Conservation (phyloP, 2,888 invertebrate species). For the Campaea margaritaria region DNA sequence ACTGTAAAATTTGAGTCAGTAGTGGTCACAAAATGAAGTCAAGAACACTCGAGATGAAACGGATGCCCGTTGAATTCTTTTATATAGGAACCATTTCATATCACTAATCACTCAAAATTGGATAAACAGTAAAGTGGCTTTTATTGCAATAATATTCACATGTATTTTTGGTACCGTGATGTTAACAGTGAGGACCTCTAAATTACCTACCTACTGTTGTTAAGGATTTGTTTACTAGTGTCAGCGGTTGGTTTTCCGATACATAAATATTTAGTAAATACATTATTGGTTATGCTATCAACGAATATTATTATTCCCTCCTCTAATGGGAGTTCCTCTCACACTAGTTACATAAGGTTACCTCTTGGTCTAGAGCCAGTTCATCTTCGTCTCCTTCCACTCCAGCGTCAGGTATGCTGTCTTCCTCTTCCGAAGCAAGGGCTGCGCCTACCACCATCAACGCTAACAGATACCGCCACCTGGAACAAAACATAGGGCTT, state of each 20-base stretch:
- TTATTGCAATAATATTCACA: no score
- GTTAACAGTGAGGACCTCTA: no score
- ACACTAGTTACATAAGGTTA: conserved; percentile 37
- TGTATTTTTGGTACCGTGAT: no score
- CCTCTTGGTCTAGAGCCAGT: conserved; percentile 72
- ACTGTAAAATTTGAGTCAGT: no score
- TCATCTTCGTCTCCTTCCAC: conserved; percentile 69
- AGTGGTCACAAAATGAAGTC: neutral
- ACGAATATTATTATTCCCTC: no score
- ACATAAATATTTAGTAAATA: no score
- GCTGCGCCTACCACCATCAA: conserved; percentile 62
- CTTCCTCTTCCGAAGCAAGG: conserved; percentile 67
- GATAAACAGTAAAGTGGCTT: no score
- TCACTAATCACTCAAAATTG: neutral
- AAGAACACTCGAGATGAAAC: neutral
- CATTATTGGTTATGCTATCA: no score
- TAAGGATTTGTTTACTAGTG: no score
- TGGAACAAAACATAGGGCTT: conserved; percentile 52
- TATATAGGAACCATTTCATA: neutral
- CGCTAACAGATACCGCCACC: conserved; percentile 71
- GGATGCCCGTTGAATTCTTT: conserved; percentile 35
- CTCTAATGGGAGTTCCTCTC: no score
- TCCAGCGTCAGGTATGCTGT: conserved; percentile 70
- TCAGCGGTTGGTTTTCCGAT: no score
- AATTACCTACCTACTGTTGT: no score